Conservation (phyloP, 2,888 invertebrate genomes). For the Tromatobia lineatoria region DNA sequence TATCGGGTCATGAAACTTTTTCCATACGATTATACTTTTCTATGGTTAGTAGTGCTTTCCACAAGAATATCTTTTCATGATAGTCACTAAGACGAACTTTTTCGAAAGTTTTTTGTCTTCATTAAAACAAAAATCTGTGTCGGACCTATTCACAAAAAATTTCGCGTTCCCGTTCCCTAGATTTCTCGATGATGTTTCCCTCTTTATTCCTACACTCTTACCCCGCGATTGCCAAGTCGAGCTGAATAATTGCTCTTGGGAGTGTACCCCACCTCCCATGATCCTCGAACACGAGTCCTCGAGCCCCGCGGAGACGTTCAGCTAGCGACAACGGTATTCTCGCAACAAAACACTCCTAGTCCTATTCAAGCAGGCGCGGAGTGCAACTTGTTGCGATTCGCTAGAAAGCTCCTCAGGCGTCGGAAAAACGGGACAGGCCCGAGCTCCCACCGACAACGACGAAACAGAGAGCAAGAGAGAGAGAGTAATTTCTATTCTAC, state of each 20-base stretch:
- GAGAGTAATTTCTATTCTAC: neutral
- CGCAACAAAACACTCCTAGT: constrained; percentile 34
- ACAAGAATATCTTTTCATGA: too few species aligned
- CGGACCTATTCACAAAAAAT: neutral
- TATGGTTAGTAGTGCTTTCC: too few species aligned
- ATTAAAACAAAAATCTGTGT: neutral
- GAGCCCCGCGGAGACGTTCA: constrained; percentile 14
- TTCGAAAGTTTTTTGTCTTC: neutral
- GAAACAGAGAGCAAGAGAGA: neutral
- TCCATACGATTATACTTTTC: too few species aligned
- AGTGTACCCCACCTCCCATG: neutral
- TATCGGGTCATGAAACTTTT: too few species aligned
- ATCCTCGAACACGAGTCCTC: constrained; percentile 33
- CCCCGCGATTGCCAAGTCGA: neutral
- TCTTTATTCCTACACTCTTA: constrained; percentile 14
- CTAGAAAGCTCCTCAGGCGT: constrained; percentile 21
- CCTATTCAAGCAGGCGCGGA: constrained; percentile 18
- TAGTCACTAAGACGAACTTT: neutral
- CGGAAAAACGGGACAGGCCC: constrained; percentile 19
- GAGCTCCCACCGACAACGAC: constrained; percentile 23
- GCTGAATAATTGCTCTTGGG: constrained; percentile 29
- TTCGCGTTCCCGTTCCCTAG: neutral
- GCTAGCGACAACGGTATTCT: constrained; percentile 9
- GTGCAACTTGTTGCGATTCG: constrained; percentile 58
- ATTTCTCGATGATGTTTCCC: constrained; percentile 19